These are phyloP conservation scores for Scytalopus superciliaris DNA, from an alignment of 2,113 vertebrate genomes.

Conservation along the genomic window DNA sequence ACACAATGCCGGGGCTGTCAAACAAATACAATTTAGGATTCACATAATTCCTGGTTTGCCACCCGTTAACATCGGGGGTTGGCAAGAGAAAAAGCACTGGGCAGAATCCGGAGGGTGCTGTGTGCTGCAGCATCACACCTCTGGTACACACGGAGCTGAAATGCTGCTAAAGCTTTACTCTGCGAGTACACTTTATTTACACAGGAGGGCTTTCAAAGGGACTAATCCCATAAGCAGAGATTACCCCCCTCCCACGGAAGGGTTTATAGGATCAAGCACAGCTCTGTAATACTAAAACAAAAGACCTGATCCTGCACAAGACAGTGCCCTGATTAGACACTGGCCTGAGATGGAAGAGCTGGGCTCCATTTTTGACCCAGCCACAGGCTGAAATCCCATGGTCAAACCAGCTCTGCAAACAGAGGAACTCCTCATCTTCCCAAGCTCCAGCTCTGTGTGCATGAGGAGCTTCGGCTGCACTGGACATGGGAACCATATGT, in stretches of 20 bases:
- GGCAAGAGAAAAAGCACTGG: not conserved
- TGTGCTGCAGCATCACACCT: not conserved
- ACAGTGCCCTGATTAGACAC: not conserved
- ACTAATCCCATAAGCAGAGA: constrained; percentile 14
- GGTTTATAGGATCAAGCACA: constrained; percentile 12
- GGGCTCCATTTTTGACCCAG: not conserved
- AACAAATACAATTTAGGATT: not conserved
- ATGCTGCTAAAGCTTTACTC: not conserved
- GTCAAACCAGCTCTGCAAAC: not conserved
- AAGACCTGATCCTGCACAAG: not conserved
- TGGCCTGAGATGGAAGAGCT: not conserved
- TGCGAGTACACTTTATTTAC: not conserved
- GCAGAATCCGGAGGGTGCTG: not conserved
- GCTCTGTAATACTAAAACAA: constrained; percentile 9
- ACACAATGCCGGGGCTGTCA: constrained; percentile 34
- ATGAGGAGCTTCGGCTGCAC: not conserved
- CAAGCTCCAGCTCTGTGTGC: not conserved
- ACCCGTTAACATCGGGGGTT: not conserved
- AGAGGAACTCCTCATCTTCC: not conserved
- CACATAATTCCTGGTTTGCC: not conserved
- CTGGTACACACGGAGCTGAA: accelerated
- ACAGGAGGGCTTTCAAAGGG: not conserved
- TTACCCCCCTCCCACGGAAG: not conserved
- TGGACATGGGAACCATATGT: accelerated
- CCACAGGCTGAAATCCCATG: accelerated